Evolutionary conservation across 2,888 invertebrate genomes (phyloP).

Genomic region (Tiliacea citrago): DNA sequence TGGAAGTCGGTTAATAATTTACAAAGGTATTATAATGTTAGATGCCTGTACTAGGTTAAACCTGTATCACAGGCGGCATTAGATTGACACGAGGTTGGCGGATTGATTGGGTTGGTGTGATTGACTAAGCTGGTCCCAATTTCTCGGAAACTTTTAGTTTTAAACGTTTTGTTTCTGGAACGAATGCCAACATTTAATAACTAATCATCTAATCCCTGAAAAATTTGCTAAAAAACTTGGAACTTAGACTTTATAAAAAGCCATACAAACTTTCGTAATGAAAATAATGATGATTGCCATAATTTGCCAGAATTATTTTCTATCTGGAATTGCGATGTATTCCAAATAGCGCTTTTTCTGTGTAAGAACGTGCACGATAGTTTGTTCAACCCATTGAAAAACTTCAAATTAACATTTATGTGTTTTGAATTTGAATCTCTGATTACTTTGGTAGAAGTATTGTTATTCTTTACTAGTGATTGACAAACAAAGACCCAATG

Average conservation of each 20-base stretch:
- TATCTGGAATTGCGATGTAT: constrained; percentile 20
- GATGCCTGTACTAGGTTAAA: too few species aligned
- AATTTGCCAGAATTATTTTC: constrained; percentile 38
- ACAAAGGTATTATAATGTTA: too few species aligned
- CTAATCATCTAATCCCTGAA: not conserved
- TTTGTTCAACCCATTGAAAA: constrained; percentile 58
- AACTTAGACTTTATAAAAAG: constrained; percentile 42
- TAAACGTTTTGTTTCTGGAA: constrained; percentile 15
- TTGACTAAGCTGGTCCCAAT: not conserved
- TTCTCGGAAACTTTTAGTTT: constrained; percentile 37
- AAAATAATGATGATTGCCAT: constrained; percentile 61
- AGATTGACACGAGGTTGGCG: too few species aligned
- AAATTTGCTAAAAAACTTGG: constrained; percentile 11
- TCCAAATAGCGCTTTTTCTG: constrained; percentile 31
- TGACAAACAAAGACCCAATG: not conserved
- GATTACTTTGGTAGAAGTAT: constrained; percentile 16
- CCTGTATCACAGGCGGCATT: too few species aligned
- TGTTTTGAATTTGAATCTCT: constrained; percentile 43
- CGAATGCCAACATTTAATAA: constrained; percentile 5
- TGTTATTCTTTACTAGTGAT: constrained; percentile 11
- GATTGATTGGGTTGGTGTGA: too few species aligned
- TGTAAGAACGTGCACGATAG: constrained; percentile 24
- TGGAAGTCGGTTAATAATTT: too few species aligned
- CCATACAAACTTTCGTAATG: constrained; percentile 37
- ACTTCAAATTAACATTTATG: constrained; percentile 49